These are phyloP conservation scores for Crossaster papposus DNA, from an alignment of 53 echinoderm and acorn worm species.

Conservation along the genomic window DNA sequence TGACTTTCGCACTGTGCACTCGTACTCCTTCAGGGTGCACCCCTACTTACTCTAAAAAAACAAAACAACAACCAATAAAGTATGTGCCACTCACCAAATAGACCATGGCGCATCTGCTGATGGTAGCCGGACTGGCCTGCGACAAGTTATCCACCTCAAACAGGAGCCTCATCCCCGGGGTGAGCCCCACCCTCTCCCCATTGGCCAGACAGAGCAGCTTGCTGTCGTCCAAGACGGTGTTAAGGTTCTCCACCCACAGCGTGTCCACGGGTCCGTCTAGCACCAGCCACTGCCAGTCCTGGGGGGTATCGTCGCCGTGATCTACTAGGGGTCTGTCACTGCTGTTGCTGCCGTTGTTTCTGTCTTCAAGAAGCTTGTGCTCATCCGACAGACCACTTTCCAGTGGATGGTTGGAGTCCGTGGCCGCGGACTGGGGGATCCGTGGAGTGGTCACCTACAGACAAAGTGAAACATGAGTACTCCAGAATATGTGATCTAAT, in stretches of 20 bases:
- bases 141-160: slow-evolving; percentile 99
- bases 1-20: no score
- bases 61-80: no score
- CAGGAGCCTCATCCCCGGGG: slow-evolving; percentile 76
- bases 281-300: slow-evolving; percentile 97
- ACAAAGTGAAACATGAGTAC: neutral
- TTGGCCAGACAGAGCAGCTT: slow-evolving; percentile 96
- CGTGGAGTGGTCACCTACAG: slow-evolving; percentile 41
- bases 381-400: slow-evolving; percentile 49
- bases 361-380: slow-evolving; percentile 56
- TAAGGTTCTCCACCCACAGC: slow-evolving; percentile 98
- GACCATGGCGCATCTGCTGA: slow-evolving; percentile 99
- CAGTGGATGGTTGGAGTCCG: neutral
- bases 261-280: slow-evolving; percentile 98
- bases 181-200: slow-evolving; percentile 92
- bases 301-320: slow-evolving; percentile 77
- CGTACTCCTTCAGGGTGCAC: no score
- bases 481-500: neutral
- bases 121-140: slow-evolving; percentile 98
- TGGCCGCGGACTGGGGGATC: slow-evolving; percentile 22
- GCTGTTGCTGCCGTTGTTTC: neutral
- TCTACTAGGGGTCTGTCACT: slow-evolving; percentile 16
- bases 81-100: slow-evolving; percentile 86
- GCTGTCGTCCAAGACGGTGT: slow-evolving; percentile 96
- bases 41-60: no score